Percentiles rank a stretch among this genome's conserved stretches.
phyloP scores from a whole-genome alignment of 2,797 vertebrate species.

The Sebastes matsubarae region DNA sequence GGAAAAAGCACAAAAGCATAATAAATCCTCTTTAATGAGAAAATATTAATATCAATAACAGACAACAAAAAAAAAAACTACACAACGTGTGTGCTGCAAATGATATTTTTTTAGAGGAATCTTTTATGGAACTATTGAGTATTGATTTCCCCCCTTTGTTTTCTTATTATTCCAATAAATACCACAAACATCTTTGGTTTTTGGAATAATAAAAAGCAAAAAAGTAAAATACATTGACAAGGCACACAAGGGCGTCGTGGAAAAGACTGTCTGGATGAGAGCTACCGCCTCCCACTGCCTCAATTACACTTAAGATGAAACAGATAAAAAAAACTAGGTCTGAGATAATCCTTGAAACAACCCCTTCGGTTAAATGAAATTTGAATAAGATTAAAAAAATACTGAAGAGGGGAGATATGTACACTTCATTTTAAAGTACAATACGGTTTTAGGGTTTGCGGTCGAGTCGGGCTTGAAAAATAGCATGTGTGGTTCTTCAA shows the following conservation, averaged over 20 bases:
- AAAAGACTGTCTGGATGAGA: conserved; percentile 20
- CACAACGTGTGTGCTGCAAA: not conserved
- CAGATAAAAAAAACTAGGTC: conserved; percentile 44
- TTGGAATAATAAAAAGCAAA: not conserved
- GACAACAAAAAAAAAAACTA: not conserved
- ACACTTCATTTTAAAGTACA: conserved; percentile 38
- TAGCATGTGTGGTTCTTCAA: not conserved
- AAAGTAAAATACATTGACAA: conserved; percentile 7
- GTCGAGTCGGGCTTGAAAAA: conserved; percentile 8
- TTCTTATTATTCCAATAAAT: not conserved
- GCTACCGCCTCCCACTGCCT: conserved; percentile 19
- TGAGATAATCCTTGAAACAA: conserved; percentile 35
- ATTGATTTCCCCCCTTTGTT: not conserved
- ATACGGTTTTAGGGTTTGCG: conserved; percentile 8
- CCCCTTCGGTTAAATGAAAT: conserved; percentile 33
- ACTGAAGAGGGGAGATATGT: conserved; percentile 27
- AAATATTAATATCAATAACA: not conserved
- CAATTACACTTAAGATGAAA: conserved; percentile 55
- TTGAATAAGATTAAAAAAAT: conserved; percentile 31
- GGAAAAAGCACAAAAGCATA: not conserved
- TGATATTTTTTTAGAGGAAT: not conserved
- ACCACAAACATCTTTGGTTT: not conserved
- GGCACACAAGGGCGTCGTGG: not conserved
- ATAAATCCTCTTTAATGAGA: not conserved
- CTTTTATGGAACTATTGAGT: not conserved